Percentiles rank a stretch among this genome's conserved stretches.
Evolutionary conservation across 1,140 invertebrate genomes (phyloP).

Genomic region (Drosophila pachea): DNA sequence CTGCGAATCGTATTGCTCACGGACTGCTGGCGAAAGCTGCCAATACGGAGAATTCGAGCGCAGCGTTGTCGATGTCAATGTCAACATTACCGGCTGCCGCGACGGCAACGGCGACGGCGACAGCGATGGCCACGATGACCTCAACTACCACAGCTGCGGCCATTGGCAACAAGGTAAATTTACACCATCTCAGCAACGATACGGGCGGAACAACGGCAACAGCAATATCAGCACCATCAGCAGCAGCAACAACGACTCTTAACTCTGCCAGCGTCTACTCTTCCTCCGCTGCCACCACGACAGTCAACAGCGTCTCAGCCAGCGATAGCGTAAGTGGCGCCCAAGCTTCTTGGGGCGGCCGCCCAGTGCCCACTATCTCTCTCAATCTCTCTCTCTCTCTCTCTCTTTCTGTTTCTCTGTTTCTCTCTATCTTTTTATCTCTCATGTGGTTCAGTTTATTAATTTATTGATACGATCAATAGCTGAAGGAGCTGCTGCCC

Average conservation of each 20-base stretch:
- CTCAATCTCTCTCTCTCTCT: constrained; percentile 27
- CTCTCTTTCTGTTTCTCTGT: constrained; percentile 13
- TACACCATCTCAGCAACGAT: constrained; percentile 4
- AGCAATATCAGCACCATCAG: no score
- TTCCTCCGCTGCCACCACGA: constrained; percentile 14
- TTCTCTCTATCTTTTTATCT: constrained; percentile 15
- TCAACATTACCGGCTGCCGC: constrained; percentile 5
- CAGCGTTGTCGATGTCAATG: background rate
- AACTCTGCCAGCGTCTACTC: background rate
- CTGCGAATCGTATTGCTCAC: constrained; percentile 21
- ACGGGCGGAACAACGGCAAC: background rate
- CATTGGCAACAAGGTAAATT: constrained; percentile 18
- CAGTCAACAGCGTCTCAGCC: constrained; percentile 40
- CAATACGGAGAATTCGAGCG: background rate
- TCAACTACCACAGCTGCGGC: no score
- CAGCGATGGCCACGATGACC: background rate
- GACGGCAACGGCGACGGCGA: constrained; percentile 2
- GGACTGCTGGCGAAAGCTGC: constrained; percentile 24
- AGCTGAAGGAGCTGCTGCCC: background rate
- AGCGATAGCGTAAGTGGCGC: constrained; percentile 69
- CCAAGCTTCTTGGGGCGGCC: constrained; percentile 8
- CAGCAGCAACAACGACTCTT: constrained; percentile 1
- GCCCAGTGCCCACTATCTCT: constrained; percentile 27
- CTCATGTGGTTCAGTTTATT: constrained; percentile 33
- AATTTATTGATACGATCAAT: constrained; percentile 7